Percentiles rank a stretch among this genome's conserved stretches.
These are phyloP conservation scores for Synanthedon formicaeformis DNA, from an alignment of 2,888 invertebrate genomes.

Conservation along the genomic window DNA sequence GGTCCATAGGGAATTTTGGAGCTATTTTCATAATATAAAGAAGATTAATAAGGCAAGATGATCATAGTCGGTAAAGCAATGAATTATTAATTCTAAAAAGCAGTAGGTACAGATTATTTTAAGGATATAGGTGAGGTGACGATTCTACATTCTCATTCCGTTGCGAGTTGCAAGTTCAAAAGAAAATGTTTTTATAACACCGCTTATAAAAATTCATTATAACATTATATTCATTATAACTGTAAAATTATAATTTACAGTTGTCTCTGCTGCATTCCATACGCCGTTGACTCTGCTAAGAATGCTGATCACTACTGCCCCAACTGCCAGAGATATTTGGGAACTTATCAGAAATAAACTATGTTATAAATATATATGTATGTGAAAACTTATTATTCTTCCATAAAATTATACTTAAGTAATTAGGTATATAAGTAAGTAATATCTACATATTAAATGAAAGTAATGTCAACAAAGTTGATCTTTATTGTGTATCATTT, in stretches of 20 bases:
- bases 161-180: too few species aligned
- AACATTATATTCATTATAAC: neutral
- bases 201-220: neutral
- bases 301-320: slow-evolving; percentile 55
- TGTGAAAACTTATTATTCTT: neutral
- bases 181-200: neutral
- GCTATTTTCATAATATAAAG: too few species aligned
- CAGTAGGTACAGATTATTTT: neutral
- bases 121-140: neutral
- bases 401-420: neutral
- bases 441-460: too few species aligned
- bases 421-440: too few species aligned
- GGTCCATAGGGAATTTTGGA: too few species aligned
- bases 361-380: neutral
- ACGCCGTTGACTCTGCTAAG: slow-evolving; percentile 34
- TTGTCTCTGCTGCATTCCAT: slow-evolving; percentile 45
- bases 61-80: too few species aligned
- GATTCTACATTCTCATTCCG: neutral
- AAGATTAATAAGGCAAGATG: too few species aligned
- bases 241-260: too few species aligned
- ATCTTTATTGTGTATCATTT: too few species aligned
- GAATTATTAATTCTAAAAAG: neutral
- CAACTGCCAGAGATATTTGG: slow-evolving; percentile 41
- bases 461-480: too few species aligned
- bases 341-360: slow-evolving; percentile 38